phyloP scores from a whole-genome alignment of 2,113 vertebrate species.

The Mormoops blainvillei region DNA sequence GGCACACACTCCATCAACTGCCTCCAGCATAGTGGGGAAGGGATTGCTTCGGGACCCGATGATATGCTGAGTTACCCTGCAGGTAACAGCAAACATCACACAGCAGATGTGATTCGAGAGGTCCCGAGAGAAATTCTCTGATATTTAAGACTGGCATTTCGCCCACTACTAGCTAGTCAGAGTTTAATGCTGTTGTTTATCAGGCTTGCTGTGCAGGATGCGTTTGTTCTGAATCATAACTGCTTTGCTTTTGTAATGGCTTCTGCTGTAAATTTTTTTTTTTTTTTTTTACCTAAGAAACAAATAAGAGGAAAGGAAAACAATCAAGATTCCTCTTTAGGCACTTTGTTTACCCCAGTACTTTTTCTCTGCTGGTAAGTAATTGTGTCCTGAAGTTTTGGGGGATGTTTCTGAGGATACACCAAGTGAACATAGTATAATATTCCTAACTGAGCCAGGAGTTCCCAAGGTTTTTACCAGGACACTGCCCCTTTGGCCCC shows the following conservation, averaged over 20 bases:
- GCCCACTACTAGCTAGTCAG: neutral
- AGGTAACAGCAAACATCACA: neutral
- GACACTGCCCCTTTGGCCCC: rapidly evolving
- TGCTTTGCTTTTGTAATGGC: neutral
- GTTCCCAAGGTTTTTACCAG: neutral
- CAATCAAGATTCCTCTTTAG: neutral
- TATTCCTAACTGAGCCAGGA: neutral
- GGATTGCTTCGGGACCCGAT: neutral
- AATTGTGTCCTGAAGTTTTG: neutral
- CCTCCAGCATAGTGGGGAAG: rapidly evolving
- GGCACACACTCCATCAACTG: neutral
- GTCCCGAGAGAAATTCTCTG: neutral
- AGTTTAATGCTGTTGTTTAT: neutral
- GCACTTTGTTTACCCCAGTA: neutral
- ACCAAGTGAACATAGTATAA: neutral
- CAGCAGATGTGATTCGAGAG: neutral
- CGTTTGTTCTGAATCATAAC: neutral
- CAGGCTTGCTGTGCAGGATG: neutral
- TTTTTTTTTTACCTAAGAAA: neutral
- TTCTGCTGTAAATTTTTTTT: neutral
- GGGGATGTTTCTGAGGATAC: neutral
- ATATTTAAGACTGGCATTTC: neutral
- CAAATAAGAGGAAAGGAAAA: neutral
- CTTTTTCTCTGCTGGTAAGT: neutral
- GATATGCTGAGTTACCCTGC: neutral